Percentiles rank a stretch among this genome's conserved stretches.
Evolutionary conservation across 2,888 invertebrate genomes (phyloP).

Genomic region (Drosophila nr. medialis): DNA sequence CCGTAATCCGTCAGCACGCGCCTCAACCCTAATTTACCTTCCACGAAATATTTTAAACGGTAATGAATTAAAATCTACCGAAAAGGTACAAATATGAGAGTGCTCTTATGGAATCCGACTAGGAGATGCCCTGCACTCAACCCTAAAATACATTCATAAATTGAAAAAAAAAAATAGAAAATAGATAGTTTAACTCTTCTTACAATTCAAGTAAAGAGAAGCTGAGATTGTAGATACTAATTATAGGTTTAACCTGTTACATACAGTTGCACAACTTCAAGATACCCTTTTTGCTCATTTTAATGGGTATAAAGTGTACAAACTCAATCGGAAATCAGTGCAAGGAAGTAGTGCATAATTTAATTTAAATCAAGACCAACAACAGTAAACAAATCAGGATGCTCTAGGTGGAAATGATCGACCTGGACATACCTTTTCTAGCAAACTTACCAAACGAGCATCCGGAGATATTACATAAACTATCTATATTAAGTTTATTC

Average conservation of each 20-base stretch:
- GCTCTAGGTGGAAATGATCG: neutral
- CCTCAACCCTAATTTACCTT: neutral
- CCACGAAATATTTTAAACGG: conserved; percentile 3
- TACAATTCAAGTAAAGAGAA: neutral
- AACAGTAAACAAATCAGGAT: conserved; percentile 12
- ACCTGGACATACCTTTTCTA: conserved; percentile 4
- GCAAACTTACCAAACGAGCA: neutral
- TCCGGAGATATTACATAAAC: neutral
- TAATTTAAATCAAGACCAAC: conserved; percentile 63
- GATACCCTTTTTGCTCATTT: neutral
- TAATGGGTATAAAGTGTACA: neutral
- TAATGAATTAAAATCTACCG: conserved; percentile 14
- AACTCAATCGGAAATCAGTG: neutral
- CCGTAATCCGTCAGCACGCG: neutral
- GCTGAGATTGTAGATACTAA: neutral
- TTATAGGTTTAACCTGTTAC: neutral
- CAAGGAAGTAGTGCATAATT: conserved; percentile 61
- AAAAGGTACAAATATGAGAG: neutral
- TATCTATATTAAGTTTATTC: neutral
- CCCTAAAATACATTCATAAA: neutral
- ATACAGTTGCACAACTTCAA: neutral
- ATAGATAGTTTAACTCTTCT: neutral
- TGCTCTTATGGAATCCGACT: neutral
- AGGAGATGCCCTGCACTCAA: neutral
- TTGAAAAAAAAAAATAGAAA: too few species aligned